Conservation (phyloP, 2,797 vertebrate species). For the Tachyglossus aculeatus region DNA sequence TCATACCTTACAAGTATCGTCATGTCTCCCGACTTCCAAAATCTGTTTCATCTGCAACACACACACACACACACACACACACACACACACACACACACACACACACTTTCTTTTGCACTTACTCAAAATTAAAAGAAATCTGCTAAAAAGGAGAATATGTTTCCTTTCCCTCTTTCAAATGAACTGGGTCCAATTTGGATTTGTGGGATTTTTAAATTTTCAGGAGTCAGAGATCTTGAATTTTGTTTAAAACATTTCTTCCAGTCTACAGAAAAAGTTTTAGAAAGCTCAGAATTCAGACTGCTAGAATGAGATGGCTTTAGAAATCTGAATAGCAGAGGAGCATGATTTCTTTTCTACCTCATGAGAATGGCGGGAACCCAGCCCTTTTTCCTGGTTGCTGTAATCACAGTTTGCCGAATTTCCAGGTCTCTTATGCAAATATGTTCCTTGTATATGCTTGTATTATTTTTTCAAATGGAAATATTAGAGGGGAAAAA, state of each 20-base stretch:
- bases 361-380: slow-evolving; percentile 46
- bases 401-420: slow-evolving; percentile 33
- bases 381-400: slow-evolving; percentile 50
- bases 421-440: slow-evolving; percentile 56
- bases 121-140: slow-evolving; percentile 44
- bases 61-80: slow-evolving; percentile 61
- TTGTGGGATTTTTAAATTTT: not conserved
- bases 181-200: not conserved
- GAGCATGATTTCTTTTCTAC: not conserved
- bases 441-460: slow-evolving; percentile 7
- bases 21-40: slow-evolving; percentile 84
- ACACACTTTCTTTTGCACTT: slow-evolving; percentile 53
- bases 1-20: slow-evolving; percentile 96
- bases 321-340: not conserved
- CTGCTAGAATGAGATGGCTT: not conserved
- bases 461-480: not conserved
- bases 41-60: slow-evolving; percentile 83
- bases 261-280: not conserved
- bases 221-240: not conserved
- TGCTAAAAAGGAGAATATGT: not conserved
- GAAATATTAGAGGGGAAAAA: not conserved
- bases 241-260: not conserved
- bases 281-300: not conserved
- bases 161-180: slow-evolving; percentile 9
- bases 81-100: slow-evolving; percentile 33